Evolutionary conservation across 2,113 vertebrate species (phyloP).

Genomic region (Lontra canadensis): DNA sequence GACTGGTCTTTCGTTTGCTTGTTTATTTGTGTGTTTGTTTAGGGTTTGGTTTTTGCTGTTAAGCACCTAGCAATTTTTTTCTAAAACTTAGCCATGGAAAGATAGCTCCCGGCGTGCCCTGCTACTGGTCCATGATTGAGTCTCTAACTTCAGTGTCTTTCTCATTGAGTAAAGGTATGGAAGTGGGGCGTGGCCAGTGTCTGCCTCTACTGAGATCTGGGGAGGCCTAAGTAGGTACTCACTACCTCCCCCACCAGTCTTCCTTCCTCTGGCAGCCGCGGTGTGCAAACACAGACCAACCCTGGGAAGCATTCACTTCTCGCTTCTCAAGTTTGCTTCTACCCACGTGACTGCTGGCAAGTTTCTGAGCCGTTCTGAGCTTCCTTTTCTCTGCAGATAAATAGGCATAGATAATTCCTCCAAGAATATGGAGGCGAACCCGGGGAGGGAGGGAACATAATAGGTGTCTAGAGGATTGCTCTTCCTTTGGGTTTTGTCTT

Average conservation of each 20-base stretch:
- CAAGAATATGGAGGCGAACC: not conserved
- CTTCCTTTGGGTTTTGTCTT: not conserved
- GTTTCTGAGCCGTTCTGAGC: not conserved
- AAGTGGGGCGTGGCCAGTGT: rapidly evolving
- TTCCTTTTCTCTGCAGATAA: not conserved
- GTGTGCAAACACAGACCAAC: not conserved
- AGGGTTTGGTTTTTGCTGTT: not conserved
- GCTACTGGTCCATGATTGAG: not conserved
- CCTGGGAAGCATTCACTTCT: not conserved
- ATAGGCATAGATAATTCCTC: not conserved
- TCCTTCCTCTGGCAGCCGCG: not conserved
- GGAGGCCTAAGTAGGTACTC: too few relatives aligned
- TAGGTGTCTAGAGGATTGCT: too few relatives aligned
- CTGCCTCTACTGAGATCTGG: not conserved
- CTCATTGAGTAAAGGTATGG: not conserved
- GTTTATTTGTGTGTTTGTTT: too few relatives aligned
- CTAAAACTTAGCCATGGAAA: not conserved
- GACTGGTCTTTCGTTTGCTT: too few relatives aligned
- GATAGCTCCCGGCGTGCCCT: not conserved
- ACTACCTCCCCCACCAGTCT: too few relatives aligned
- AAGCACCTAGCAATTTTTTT: not conserved
- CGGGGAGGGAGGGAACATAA: rapidly evolving
- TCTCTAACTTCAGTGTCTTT: not conserved
- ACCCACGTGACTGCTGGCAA: not conserved
- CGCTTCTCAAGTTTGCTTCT: not conserved